Evolutionary conservation across 2,888 invertebrate genomes (phyloP).

Genomic region (Patella depressa): DNA sequence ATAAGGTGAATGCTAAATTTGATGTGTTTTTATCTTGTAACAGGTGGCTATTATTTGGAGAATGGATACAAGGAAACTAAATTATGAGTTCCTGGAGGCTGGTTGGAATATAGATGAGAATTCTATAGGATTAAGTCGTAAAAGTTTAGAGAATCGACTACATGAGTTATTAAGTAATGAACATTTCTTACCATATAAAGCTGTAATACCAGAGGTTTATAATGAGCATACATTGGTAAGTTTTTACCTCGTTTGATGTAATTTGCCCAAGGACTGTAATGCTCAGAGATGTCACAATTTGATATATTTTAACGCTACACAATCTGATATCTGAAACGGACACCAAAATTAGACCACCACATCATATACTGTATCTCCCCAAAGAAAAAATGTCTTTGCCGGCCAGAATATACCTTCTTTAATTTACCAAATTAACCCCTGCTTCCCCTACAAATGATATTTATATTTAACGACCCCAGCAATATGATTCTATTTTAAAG

Average conservation of each 20-base stretch:
- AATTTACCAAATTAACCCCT: no score
- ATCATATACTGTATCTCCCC: no score
- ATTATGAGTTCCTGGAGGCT: conserved; percentile 89
- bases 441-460: neutral
- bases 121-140: conserved; percentile 36
- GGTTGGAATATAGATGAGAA: conserved; percentile 74
- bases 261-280: no score
- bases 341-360: no score
- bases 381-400: no score
- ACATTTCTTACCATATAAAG: conserved; percentile 50
- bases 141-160: conserved; percentile 49
- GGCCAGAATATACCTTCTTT: no score
- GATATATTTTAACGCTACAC: no score
- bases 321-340: no score
- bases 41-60: conserved; percentile 92
- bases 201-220: conserved; percentile 55
- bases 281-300: no score
- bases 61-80: conserved; percentile 85
- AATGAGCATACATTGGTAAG: conserved; percentile 63
- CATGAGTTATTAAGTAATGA: conserved; percentile 52
- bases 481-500: no score
- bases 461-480: neutral
- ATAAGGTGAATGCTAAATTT: neutral
- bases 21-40: neutral
- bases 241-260: neutral